A percentile compares a stretch with the other conserved stretches of the same genome.
phyloP scores from a whole-genome alignment of 2,888 invertebrate species.

The Melinaea marsaeus region DNA sequence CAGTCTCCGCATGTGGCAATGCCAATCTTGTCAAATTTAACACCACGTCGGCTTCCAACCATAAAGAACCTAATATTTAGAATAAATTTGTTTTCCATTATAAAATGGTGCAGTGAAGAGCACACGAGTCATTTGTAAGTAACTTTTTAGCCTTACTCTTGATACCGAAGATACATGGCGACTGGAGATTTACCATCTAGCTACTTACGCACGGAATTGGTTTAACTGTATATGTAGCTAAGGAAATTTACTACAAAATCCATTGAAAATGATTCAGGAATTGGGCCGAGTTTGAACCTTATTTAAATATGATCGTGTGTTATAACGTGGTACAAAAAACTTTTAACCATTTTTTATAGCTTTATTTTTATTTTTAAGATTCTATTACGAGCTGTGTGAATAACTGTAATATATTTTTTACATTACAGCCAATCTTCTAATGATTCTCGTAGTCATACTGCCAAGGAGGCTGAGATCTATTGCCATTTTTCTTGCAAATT shows the following conservation, averaged over 20 bases:
- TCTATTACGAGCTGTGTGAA: not conserved
- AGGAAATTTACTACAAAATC: conserved; percentile 5
- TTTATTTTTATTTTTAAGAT: too few relatives aligned
- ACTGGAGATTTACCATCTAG: conserved; percentile 4
- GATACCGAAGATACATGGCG: conserved; percentile 4
- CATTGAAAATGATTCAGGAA: not conserved
- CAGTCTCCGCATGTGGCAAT: too few relatives aligned
- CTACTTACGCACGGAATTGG: conserved; percentile 11
- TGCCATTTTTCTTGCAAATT: conserved; percentile 94
- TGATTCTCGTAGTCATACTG: conserved; percentile 89
- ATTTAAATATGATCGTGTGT: too few relatives aligned
- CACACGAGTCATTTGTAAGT: too few relatives aligned
- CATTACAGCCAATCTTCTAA: conserved; percentile 89
- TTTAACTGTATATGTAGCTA: conserved; percentile 10
- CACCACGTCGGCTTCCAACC: too few relatives aligned
- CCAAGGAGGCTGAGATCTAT: conserved; percentile 90
- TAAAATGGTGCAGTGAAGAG: too few relatives aligned
- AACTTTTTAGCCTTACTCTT: not conserved
- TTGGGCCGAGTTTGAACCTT: too few relatives aligned
- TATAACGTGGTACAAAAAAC: too few relatives aligned
- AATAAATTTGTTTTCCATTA: too few relatives aligned
- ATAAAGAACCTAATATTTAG: too few relatives aligned
- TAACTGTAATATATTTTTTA: conserved; percentile 23
- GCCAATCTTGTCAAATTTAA: too few relatives aligned
- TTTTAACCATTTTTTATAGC: too few relatives aligned